Conservation (phyloP, 2,113 vertebrate genomes). For the Scytalopus superciliaris region DNA sequence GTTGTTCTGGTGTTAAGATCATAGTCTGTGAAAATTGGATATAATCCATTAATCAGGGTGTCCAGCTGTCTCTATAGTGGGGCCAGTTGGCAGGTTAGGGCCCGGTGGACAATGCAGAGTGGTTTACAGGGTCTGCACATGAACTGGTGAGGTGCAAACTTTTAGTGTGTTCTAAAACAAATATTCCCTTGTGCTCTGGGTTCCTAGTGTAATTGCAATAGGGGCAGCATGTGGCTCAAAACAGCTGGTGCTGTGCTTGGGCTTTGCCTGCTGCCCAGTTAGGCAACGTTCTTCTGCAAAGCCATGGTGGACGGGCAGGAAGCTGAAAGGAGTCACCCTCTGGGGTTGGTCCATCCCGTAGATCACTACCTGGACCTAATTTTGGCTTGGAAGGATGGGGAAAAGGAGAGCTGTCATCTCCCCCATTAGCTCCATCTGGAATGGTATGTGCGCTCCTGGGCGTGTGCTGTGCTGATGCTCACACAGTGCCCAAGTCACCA, state of each 20-base stretch:
- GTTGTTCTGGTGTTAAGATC: background rate
- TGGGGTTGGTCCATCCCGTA: background rate
- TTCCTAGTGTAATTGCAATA: background rate
- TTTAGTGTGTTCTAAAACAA: background rate
- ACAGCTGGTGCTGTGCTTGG: background rate
- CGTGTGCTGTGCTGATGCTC: background rate
- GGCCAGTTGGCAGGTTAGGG: background rate
- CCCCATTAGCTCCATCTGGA: background rate
- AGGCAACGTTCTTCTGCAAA: fast-evolving
- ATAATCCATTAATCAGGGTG: background rate
- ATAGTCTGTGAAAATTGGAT: background rate
- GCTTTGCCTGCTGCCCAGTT: background rate
- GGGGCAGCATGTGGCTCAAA: background rate
- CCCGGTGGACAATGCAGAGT: background rate
- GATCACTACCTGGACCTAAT: background rate
- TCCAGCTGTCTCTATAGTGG: background rate
- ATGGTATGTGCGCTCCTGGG: background rate
- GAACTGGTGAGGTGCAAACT: background rate
- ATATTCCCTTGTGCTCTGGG: fast-evolving
- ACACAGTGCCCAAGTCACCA: background rate
- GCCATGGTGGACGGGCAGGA: background rate
- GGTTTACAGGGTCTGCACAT: fast-evolving
- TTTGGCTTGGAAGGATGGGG: background rate
- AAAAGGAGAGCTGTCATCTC: background rate
- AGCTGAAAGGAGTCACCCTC: background rate